phyloP scores from a whole-genome alignment of 1,140 invertebrate genomes.

The Polypedilum pembai region DNA sequence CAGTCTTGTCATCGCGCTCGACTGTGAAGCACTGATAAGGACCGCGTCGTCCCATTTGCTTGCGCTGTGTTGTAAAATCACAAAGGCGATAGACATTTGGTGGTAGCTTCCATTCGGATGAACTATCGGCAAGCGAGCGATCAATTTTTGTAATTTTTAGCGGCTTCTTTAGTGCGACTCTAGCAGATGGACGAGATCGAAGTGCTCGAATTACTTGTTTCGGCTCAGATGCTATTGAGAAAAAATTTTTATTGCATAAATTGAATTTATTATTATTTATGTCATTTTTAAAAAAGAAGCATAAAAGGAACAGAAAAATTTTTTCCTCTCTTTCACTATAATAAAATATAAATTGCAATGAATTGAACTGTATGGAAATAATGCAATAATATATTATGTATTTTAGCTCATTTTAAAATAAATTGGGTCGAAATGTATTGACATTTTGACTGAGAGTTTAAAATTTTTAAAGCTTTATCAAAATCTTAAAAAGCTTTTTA shows the following conservation, averaged over 20 bases:
- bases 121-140: neutral
- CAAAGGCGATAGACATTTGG: neutral
- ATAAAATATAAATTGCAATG: too few relatives aligned
- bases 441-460: too few relatives aligned
- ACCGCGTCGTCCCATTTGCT: neutral
- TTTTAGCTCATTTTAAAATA: too few relatives aligned
- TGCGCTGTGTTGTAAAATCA: neutral
- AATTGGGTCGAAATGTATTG: too few relatives aligned
- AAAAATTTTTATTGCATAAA: neutral
- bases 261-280: neutral
- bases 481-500: too few relatives aligned
- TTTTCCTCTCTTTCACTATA: too few relatives aligned
- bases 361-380: too few relatives aligned
- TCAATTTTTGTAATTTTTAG: conserved; percentile 14
- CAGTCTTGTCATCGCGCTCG: neutral
- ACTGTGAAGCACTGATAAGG: conserved; percentile 8
- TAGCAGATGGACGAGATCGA: neutral
- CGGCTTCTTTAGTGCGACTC: neutral
- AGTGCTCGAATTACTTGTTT: conserved; percentile 25
- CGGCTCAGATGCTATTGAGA: neutral
- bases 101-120: neutral
- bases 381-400: too few relatives aligned
- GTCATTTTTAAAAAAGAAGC: too few relatives aligned
- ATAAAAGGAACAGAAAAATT: too few relatives aligned
- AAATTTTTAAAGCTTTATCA: too few relatives aligned